A percentile compares a stretch with the other conserved stretches of the same genome.
Evolutionary conservation across 2,113 vertebrate genomes (phyloP).

Genomic region (Pan troglodytes): NHGRI_mPanTro3-v2.1_pri NC_072401.2:115927001-115927500

Average conservation of each 20-base stretch:
- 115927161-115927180: neutral
- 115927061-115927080: slow-evolving; percentile 33
- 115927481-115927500: neutral
- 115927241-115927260: neutral
- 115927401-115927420: neutral
- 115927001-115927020: slow-evolving; percentile 37
- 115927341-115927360: slow-evolving; percentile 37
- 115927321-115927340: slow-evolving; percentile 17
- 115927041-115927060: slow-evolving; percentile 43
- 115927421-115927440: neutral
- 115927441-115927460: fast-evolving
- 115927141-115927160: neutral
- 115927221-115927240: neutral
- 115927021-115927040: neutral
- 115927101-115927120: neutral
- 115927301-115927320: slow-evolving; percentile 44
- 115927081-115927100: slow-evolving; percentile 30
- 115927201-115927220: neutral
- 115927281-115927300: slow-evolving; percentile 36
- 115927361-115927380: neutral
- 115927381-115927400: neutral
- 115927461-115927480: neutral
- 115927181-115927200: neutral
- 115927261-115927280: slow-evolving; percentile 9
- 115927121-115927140: neutral